These are phyloP conservation scores for Poecilobothrus nobilitatus DNA, from an alignment of 2,888 invertebrate species.

Conservation along the genomic window DNA sequence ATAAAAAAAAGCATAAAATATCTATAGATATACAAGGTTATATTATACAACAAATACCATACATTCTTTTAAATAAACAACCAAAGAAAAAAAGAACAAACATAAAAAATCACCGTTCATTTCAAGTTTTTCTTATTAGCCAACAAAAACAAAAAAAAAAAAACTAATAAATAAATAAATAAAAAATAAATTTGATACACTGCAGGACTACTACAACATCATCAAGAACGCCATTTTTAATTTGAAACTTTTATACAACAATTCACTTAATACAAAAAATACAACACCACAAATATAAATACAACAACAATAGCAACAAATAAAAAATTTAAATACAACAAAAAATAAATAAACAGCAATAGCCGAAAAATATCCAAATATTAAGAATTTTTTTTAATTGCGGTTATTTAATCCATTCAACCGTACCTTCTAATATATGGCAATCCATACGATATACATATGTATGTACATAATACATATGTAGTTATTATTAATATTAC, in stretches of 20 bases:
- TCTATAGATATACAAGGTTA: too few relatives aligned
- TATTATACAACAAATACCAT: too few relatives aligned
- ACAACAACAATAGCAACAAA: neutral
- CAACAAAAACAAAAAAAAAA: neutral
- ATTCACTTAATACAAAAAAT: neutral
- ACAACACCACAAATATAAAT: neutral
- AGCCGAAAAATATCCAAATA: neutral
- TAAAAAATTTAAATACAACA: neutral
- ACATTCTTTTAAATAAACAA: neutral
- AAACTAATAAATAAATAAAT: neutral
- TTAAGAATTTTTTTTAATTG: neutral
- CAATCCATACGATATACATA: neutral
- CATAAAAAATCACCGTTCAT: neutral
- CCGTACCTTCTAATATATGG: too few relatives aligned
- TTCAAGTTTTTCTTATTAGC: neutral
- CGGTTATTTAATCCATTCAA: neutral
- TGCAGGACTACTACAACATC: neutral
- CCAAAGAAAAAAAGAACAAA: neutral
- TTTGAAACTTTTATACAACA: neutral
- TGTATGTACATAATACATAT: neutral
- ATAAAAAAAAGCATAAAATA: too few relatives aligned
- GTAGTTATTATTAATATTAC: neutral
- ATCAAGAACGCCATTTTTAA: neutral
- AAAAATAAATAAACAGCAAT: neutral
- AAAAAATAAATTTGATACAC: conserved; percentile 3